Percentiles rank a stretch among this genome's conserved stretches.
phyloP scores from a whole-genome alignment of 2,113 vertebrate species.

The Conger conger region DNA sequence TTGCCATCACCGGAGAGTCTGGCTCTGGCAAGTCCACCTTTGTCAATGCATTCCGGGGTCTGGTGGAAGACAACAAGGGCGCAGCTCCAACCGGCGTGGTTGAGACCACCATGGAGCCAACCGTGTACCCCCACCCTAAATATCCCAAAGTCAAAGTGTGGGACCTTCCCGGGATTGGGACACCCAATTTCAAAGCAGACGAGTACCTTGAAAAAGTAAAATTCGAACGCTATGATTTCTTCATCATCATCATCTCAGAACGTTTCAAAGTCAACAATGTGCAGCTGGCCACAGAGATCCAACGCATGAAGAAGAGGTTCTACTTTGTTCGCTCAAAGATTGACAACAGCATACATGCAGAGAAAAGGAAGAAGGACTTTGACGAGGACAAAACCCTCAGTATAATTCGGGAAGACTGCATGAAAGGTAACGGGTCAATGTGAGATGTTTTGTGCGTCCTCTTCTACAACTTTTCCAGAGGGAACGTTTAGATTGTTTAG shows the following conservation, averaged over 20 bases:
- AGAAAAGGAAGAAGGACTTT: slow-evolving; percentile 43
- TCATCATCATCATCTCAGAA: slow-evolving; percentile 64
- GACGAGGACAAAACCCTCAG: slow-evolving; percentile 31
- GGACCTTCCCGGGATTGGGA: slow-evolving; percentile 71
- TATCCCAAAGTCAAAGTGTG: slow-evolving; percentile 61
- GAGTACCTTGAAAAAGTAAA: slow-evolving; percentile 62
- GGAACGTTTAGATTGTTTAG: background rate
- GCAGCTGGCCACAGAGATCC: slow-evolving; percentile 58
- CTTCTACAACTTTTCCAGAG: background rate
- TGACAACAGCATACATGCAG: slow-evolving; percentile 56
- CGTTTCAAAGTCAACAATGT: slow-evolving; percentile 60
- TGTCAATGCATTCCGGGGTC: slow-evolving; percentile 66
- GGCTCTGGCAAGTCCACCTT: slow-evolving; percentile 73
- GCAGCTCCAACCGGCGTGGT: slow-evolving; percentile 64
- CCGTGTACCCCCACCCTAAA: slow-evolving; percentile 57
- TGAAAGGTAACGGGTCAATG: slow-evolving; percentile 32
- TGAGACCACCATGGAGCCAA: slow-evolving; percentile 62
- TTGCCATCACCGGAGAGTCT: slow-evolving; percentile 67
- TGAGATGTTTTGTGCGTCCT: too few species aligned
- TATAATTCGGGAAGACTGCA: slow-evolving; percentile 37
- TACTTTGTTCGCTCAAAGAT: slow-evolving; percentile 73
- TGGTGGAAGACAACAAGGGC: slow-evolving; percentile 51
- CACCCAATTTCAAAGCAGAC: slow-evolving; percentile 56
- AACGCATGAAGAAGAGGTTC: slow-evolving; percentile 60
- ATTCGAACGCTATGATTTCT: slow-evolving; percentile 67